Evolutionary conservation across 2,888 invertebrate species (phyloP).

Genomic region (Synanthedon formicaeformis): DNA sequence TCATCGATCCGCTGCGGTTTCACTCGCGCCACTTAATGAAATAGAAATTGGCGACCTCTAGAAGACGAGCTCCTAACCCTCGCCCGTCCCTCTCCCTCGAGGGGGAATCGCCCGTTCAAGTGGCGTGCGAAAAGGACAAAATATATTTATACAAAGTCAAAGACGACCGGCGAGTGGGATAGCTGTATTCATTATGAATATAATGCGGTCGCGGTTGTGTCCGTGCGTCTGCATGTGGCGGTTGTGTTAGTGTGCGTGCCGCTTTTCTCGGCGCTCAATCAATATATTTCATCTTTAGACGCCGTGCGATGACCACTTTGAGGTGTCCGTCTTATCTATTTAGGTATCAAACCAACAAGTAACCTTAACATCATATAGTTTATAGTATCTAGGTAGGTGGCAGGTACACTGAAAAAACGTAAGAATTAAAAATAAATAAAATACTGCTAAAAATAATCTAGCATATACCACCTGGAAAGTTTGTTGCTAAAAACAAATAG

Average conservation of each 20-base stretch:
- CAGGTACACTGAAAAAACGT: too few relatives aligned
- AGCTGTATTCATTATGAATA: constrained; percentile 71
- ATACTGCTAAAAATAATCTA: too few relatives aligned
- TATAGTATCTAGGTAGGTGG: too few relatives aligned
- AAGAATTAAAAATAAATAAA: too few relatives aligned
- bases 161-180: constrained; percentile 67
- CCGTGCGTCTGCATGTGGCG: constrained; percentile 50
- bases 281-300: constrained; percentile 61
- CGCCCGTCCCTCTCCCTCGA: constrained; percentile 52
- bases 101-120: constrained; percentile 43
- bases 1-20: constrained; percentile 62
- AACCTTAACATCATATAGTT: background rate
- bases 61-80: constrained; percentile 64
- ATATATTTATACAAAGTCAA: constrained; percentile 70
- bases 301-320: constrained; percentile 34
- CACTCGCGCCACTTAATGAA: constrained; percentile 64
- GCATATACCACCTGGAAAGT: too few relatives aligned
- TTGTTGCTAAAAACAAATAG: too few relatives aligned
- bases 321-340: constrained; percentile 8
- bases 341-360: background rate
- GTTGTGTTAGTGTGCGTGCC: constrained; percentile 44
- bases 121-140: constrained; percentile 54
- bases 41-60: constrained; percentile 68
- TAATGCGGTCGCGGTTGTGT: constrained; percentile 65
- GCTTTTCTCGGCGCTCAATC: constrained; percentile 57